Evolutionary conservation across 1,140 invertebrate species (phyloP).

Genomic region (Zaprionus kolodkinae): DNA sequence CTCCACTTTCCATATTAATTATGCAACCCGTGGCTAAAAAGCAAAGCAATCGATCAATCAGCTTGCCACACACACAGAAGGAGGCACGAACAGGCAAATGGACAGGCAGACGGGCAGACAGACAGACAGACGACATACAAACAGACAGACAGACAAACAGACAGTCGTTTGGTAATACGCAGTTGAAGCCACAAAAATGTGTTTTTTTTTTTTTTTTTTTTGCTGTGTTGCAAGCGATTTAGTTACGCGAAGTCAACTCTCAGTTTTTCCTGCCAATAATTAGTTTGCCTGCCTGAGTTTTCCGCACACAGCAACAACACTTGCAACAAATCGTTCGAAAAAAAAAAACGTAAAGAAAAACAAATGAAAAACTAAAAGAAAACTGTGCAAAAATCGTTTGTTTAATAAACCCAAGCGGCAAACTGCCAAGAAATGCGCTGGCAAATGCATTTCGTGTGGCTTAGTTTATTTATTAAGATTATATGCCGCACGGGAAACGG

Average conservation of each 20-base stretch:
- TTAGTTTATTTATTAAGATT: conserved; percentile 60
- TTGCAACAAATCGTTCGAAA: conserved; percentile 19
- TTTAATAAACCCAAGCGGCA: conserved; percentile 49
- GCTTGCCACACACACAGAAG: conserved; percentile 56
- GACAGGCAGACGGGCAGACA: background rate
- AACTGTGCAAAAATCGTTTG: conserved; percentile 35
- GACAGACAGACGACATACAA: conserved; percentile 50
- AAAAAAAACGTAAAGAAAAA: conserved; percentile 29
- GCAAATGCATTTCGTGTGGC: conserved; percentile 47
- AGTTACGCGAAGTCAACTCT: conserved; percentile 57
- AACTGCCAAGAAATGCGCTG: conserved; percentile 44
- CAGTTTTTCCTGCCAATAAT: conserved; percentile 50
- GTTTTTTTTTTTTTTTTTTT: conserved; percentile 31
- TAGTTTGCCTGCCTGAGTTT: conserved; percentile 44
- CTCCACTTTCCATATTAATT: conserved; percentile 68
- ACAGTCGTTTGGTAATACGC: conserved; percentile 67
- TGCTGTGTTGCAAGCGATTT: conserved; percentile 29
- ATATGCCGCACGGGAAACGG: background rate
- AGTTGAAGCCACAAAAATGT: conserved; percentile 71
- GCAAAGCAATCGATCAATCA: conserved; percentile 72
- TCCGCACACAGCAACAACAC: conserved; percentile 28
- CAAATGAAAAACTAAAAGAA: conserved; percentile 3
- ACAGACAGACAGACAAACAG: conserved; percentile 21
- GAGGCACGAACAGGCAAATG: background rate
- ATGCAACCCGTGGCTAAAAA: conserved; percentile 64